These are phyloP conservation scores for Pinctada fucata DNA, from an alignment of 2,888 invertebrate species.

Conservation along the genomic window DNA sequence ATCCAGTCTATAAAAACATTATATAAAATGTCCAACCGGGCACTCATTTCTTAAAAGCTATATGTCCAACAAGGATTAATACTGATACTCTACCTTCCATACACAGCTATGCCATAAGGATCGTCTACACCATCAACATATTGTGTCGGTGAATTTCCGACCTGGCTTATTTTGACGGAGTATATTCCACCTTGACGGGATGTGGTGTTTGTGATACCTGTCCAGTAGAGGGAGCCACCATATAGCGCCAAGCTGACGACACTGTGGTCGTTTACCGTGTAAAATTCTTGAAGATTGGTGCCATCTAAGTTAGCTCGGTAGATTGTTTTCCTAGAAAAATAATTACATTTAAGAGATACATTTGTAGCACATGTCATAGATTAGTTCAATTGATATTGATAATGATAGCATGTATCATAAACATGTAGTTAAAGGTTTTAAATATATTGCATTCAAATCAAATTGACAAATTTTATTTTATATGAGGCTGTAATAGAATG, in stretches of 20 bases:
- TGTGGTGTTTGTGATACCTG: background rate
- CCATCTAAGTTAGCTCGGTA: conserved; percentile 23
- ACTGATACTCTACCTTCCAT: background rate
- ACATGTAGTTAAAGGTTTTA: no score
- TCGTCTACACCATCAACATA: background rate
- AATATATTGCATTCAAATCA: no score
- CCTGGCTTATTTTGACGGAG: background rate
- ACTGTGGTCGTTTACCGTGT: background rate
- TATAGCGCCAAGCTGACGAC: background rate
- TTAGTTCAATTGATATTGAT: no score
- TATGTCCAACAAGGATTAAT: no score
- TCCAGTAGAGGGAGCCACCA: conserved; percentile 9
- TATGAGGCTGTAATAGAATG: no score
- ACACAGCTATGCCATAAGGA: background rate
- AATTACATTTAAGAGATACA: no score
- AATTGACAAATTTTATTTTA: no score
- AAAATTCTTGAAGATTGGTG: conserved; percentile 3
- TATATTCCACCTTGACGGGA: background rate
- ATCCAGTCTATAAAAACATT: no score
- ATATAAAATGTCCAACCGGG: no score
- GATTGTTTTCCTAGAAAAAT: conserved; percentile 3
- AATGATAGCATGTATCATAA: no score
- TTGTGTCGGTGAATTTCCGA: background rate
- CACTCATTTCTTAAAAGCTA: no score
- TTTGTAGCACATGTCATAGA: no score